Percentiles rank a stretch among this genome's conserved stretches.
phyloP scores from a whole-genome alignment of 1,140 invertebrate species.

The Drosophila leontia region DNA sequence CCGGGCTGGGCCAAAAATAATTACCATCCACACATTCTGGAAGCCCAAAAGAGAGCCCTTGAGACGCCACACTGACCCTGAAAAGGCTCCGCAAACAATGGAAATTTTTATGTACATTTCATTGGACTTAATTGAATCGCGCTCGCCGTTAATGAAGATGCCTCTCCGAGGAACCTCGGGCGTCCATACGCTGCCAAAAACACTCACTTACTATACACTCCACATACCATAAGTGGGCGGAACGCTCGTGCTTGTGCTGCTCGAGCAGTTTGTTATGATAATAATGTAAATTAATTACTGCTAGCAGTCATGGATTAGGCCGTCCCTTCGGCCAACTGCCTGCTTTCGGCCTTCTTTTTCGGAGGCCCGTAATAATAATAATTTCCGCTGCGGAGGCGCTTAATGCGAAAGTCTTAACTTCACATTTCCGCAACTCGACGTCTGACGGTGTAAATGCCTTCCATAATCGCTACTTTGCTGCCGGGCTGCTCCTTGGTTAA shows the following conservation, averaged over 20 bases:
- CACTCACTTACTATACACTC: constrained; percentile 16
- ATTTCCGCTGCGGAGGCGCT: constrained; percentile 44
- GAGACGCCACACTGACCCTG: constrained; percentile 35
- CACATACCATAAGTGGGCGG: neutral
- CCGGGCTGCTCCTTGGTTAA: constrained; percentile 14
- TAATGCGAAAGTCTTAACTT: constrained; percentile 38
- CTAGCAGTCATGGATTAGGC: constrained; percentile 48
- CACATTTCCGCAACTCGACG: constrained; percentile 20
- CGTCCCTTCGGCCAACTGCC: constrained; percentile 12
- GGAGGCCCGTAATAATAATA: constrained; percentile 55
- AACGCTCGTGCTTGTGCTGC: constrained; percentile 12
- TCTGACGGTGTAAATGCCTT: constrained; percentile 44
- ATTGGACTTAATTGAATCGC: constrained; percentile 76
- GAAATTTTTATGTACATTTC: constrained; percentile 58
- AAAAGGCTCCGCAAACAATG: constrained; percentile 37
- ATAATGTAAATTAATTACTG: constrained; percentile 78
- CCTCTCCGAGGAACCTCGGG: constrained; percentile 11
- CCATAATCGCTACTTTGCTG: constrained; percentile 36
- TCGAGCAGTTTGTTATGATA: constrained; percentile 72
- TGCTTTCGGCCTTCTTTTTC: neutral
- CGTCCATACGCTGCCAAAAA: constrained; percentile 33
- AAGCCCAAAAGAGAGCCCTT: neutral
- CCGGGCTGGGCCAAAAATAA: constrained; percentile 20
- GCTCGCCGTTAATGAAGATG: constrained; percentile 66
- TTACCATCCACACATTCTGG: constrained; percentile 12